phyloP scores from a whole-genome alignment of 2,113 vertebrate genomes.

The Apteryx owenii region DNA sequence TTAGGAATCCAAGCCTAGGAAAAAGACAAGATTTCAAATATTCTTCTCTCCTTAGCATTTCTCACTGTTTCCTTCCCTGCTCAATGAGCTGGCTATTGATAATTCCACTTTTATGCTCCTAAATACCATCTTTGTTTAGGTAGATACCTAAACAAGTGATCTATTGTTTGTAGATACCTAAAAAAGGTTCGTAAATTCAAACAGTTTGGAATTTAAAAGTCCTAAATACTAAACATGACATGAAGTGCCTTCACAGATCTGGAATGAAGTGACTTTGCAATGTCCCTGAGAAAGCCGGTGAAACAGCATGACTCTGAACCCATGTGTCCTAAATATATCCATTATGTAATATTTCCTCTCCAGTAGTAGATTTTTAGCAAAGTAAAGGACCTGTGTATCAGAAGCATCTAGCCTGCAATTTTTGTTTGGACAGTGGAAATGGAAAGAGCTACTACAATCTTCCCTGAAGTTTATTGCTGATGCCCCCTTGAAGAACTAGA shows the following conservation, averaged over 20 bases:
- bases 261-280: neutral
- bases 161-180: neutral
- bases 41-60: neutral
- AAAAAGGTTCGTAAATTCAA: neutral
- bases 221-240: neutral
- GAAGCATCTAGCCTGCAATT: neutral
- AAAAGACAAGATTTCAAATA: neutral
- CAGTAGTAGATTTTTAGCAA: neutral
- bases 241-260: neutral
- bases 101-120: neutral
- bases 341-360: neutral
- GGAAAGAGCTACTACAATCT: neutral
- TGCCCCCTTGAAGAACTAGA: neutral
- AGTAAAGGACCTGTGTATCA: neutral
- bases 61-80: neutral
- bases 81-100: neutral
- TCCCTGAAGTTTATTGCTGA: neutral
- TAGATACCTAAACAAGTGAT: neutral
- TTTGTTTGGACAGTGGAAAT: neutral
- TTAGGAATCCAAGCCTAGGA: neutral
- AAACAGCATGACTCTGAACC: neutral
- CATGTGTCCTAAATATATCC: neutral
- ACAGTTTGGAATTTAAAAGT: neutral
- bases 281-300: neutral
- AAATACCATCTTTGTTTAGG: neutral